Base-by-base conservation (phyloP, 1,140 invertebrate genomes). In the Bombus sibiricus region DNA sequence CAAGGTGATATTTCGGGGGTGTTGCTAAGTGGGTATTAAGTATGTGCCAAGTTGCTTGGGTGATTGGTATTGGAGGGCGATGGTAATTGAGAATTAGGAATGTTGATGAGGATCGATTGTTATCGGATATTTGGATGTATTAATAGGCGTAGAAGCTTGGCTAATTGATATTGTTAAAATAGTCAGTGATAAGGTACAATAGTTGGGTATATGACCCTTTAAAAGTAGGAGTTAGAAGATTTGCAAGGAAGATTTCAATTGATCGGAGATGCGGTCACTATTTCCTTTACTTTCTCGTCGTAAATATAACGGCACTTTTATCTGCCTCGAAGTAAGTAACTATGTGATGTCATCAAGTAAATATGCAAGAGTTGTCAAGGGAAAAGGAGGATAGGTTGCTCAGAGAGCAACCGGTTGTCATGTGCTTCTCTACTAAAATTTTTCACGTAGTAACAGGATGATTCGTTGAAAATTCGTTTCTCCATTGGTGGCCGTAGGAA, bases 341-440 rank as follows among this genome's bases (percentile, higher is more conserved):
- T 62, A 57, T 78, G 59, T 89, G 88, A 89, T 89, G 88, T 89
- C 88, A 89, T 86, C 86, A 25, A 64, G 76, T 77, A 89, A 87
- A 89, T 89, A 89, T 89, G 88, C 77, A 62, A 66, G 43, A 74
- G 37, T 15, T 76, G 86, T 74, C 47, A 64, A 83, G 66, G 53
- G 53, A 78, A 74, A 62, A 34, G 64, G 80, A 66, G 71, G 75
- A 80, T 18, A 85, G 59, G n/a, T 43, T 43, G 73, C 18, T 43
- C 37, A 47, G 68, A 47, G 3, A 13, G 32, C 10, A 64, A 25
- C 39, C 39, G 72, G 43, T 68, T 18, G 57, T 64, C 69, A 80
- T 76, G 79, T 89, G 87, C 59, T 32, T 62, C 76, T 25, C 12
- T 37, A 10, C 13, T 43, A 41, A 62, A 43, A 59, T 25, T 79